Evolutionary conservation across 2,797 vertebrate genomes (phyloP).

Genomic region (Huso huso): DNA sequence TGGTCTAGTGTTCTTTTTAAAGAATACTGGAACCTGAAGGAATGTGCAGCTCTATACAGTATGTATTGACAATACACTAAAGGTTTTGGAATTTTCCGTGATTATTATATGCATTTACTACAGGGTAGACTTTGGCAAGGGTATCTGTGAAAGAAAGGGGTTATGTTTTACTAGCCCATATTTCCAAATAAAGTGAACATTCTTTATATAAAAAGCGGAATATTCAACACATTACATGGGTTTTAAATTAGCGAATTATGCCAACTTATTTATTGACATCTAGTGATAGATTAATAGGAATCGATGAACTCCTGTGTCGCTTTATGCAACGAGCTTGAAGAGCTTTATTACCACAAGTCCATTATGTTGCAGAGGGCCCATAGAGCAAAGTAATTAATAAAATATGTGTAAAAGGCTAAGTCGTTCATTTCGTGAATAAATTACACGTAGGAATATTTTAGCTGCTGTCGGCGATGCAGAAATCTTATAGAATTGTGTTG

Average conservation of each 20-base stretch:
- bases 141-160: too few relatives aligned
- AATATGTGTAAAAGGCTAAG: not conserved
- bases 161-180: too few relatives aligned
- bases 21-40: too few relatives aligned
- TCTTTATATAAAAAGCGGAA: not conserved
- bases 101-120: too few relatives aligned
- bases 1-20: too few relatives aligned
- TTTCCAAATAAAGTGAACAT: too few relatives aligned
- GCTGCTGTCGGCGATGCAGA: not conserved
- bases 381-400: not conserved
- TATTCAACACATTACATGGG: not conserved
- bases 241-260: not conserved
- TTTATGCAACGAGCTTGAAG: not conserved
- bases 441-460: not conserved
- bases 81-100: too few relatives aligned
- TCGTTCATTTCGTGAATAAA: not conserved
- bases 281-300: not conserved
- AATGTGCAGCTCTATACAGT: too few relatives aligned
- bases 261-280: not conserved
- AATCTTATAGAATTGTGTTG: not conserved
- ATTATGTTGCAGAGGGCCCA: not conserved
- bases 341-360: not conserved
- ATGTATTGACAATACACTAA: too few relatives aligned
- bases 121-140: too few relatives aligned
- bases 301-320: not conserved